Conservation (phyloP, 2,888 invertebrate genomes). For the Microplitis deprimator region DNA sequence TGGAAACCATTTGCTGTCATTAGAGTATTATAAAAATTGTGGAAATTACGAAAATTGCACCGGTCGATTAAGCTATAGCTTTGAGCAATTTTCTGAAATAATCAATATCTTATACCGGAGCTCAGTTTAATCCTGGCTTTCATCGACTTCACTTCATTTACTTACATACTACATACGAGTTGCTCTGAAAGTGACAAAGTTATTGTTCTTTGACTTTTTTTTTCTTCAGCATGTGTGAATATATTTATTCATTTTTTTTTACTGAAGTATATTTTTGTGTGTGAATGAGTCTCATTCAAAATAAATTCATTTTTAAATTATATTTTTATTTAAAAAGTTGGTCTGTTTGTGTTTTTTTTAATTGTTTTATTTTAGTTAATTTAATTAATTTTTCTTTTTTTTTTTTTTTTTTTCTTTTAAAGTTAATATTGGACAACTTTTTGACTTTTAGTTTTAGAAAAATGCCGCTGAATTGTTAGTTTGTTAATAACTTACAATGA, state of each 20-base stretch:
- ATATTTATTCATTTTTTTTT: background rate
- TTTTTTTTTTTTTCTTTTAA: background rate
- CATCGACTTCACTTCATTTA: slow-evolving; percentile 16
- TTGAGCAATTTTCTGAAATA: slow-evolving; percentile 15
- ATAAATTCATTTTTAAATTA: no score
- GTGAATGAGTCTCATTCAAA: no score
- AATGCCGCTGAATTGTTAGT: background rate
- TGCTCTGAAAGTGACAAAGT: background rate
- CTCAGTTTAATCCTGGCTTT: slow-evolving; percentile 13
- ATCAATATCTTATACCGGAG: background rate
- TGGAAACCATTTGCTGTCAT: background rate
- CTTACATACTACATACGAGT: background rate
- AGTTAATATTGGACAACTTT: background rate
- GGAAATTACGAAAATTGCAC: background rate
- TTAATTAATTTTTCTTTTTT: no score
- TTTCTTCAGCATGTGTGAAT: background rate
- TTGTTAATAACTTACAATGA: background rate
- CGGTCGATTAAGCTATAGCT: background rate
- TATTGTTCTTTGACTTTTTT: background rate
- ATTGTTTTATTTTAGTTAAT: no score
- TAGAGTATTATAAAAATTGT: background rate
- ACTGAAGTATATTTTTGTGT: background rate
- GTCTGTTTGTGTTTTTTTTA: no score
- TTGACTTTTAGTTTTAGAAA: background rate
- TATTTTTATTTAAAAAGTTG: no score